Evolutionary conservation across 2,888 invertebrate species (phyloP).

Genomic region (Anagyrus pseudococci): DNA sequence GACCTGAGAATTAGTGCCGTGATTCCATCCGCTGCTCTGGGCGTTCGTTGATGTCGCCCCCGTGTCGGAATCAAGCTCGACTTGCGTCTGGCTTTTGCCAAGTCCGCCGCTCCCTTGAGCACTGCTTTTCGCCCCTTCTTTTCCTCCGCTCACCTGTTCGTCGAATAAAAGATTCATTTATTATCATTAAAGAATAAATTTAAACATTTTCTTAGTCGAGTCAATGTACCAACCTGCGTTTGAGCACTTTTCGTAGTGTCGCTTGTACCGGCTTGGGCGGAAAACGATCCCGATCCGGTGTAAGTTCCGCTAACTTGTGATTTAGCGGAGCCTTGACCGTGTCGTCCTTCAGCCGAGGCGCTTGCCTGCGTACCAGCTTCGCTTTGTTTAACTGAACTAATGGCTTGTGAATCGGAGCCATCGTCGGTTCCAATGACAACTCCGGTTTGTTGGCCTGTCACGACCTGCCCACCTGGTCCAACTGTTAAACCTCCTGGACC

Average conservation of each 20-base stretch:
- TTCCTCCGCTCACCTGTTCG: constrained; percentile 69
- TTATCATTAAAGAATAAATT: not conserved
- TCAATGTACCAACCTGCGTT: constrained; percentile 59
- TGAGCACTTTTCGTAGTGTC: constrained; percentile 77
- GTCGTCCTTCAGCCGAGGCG: constrained; percentile 79
- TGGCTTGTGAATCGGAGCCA: constrained; percentile 78
- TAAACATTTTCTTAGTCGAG: no score
- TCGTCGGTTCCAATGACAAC: constrained; percentile 59
- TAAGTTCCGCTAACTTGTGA: constrained; percentile 85
- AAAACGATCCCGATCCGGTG: constrained; percentile 78
- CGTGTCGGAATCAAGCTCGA: constrained; percentile 76
- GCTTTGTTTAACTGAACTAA: constrained; percentile 68
- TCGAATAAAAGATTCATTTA: not conserved
- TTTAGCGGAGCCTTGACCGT: constrained; percentile 77
- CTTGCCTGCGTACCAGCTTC: constrained; percentile 75
- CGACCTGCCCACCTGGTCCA: constrained; percentile 5
- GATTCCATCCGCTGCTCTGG: constrained; percentile 76
- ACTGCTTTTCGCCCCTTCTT: constrained; percentile 77
- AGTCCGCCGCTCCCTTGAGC: constrained; percentile 78
- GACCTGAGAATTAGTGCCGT: constrained; percentile 81
- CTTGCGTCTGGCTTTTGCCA: constrained; percentile 80
- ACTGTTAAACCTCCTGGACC: constrained; percentile 29
- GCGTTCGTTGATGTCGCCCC: constrained; percentile 79
- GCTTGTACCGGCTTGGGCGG: constrained; percentile 81
- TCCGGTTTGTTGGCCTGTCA: constrained; percentile 8